These are phyloP conservation scores for Naso thynnoides DNA, from an alignment of 2,797 vertebrate species.

Conservation along the genomic window DNA sequence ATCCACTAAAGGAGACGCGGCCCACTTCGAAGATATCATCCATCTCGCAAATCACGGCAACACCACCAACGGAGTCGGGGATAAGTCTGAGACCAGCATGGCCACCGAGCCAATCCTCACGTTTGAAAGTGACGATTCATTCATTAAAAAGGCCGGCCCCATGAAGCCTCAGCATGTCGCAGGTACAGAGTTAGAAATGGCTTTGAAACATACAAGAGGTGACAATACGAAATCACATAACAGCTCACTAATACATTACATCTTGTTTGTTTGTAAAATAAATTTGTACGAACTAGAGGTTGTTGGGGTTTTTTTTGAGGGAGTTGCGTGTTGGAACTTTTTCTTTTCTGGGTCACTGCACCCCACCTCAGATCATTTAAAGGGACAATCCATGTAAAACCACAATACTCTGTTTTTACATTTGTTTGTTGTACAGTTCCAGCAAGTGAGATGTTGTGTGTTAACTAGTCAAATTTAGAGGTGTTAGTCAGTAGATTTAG, in stretches of 20 bases:
- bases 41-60: constrained; percentile 85
- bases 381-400: not conserved
- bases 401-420: not conserved
- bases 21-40: constrained; percentile 83
- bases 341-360: too few species aligned
- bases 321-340: not conserved
- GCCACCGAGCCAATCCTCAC: constrained; percentile 87
- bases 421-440: not conserved
- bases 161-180: constrained; percentile 94
- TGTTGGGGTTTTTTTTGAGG: not conserved
- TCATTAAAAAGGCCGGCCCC: constrained; percentile 92
- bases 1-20: constrained; percentile 81
- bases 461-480: not conserved
- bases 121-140: constrained; percentile 90
- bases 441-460: not conserved
- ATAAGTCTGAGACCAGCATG: constrained; percentile 75
- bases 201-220: too few species aligned
- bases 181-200: constrained; percentile 80
- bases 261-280: not conserved
- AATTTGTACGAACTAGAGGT: too few species aligned
- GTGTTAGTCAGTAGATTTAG: not conserved
- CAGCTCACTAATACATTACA: not conserved
- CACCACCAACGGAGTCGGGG: constrained; percentile 79
- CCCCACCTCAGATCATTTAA: not conserved
- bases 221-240: too few species aligned